These are phyloP conservation scores for Gambelia wislizenii DNA, from an alignment of 2,797 vertebrate genomes.

Conservation along the genomic window DNA sequence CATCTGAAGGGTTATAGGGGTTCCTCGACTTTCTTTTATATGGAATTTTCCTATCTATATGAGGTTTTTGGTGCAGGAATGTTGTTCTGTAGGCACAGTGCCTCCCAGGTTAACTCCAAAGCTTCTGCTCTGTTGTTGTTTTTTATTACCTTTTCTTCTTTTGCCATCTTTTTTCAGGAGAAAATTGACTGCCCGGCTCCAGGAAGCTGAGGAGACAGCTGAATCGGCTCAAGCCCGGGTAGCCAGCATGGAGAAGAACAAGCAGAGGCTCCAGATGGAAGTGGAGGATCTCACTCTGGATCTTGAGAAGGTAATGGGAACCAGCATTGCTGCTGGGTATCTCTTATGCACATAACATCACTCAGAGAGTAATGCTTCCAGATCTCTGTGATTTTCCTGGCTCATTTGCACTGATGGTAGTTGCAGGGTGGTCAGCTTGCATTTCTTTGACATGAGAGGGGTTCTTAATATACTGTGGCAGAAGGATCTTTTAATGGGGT, in stretches of 20 bases:
- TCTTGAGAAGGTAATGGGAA: constrained; percentile 76
- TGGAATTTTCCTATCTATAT: neutral
- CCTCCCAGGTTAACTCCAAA: too few relatives aligned
- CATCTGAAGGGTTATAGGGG: neutral
- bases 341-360: neutral
- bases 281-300: constrained; percentile 81
- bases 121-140: neutral
- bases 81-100: neutral
- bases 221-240: constrained; percentile 76
- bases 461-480: too few relatives aligned
- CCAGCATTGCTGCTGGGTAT: neutral
- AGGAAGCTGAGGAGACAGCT: constrained; percentile 80
- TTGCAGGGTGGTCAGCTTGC: neutral
- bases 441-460: neutral
- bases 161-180: constrained; percentile 57
- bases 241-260: constrained; percentile 80
- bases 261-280: constrained; percentile 83
- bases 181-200: constrained; percentile 79
- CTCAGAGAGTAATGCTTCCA: too few relatives aligned
- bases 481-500: too few relatives aligned
- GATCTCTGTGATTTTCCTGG: neutral
- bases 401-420: neutral
- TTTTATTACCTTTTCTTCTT: neutral
- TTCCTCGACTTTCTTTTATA: neutral
- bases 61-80: neutral